Evolutionary conservation across 1,140 invertebrate species (phyloP).

Genomic region (Cydia splendana): DNA sequence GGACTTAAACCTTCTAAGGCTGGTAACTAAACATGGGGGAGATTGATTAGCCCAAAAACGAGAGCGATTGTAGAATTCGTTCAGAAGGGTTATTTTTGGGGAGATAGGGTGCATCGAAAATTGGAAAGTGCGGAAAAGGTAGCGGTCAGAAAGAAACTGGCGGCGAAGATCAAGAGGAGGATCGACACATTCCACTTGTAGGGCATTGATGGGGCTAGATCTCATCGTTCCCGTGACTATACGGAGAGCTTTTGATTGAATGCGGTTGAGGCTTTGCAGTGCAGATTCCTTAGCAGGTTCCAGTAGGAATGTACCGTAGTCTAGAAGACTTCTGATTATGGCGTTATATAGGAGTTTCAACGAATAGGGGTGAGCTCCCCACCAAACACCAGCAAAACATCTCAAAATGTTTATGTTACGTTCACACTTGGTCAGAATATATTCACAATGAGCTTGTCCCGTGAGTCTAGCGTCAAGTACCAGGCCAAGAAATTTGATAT

Average conservation of each 20-base stretch:
- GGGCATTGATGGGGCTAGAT: constrained; percentile 40
- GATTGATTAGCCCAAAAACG: too few relatives aligned
- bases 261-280: constrained; percentile 36
- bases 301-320: constrained; percentile 41
- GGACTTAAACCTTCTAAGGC: too few relatives aligned
- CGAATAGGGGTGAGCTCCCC: constrained; percentile 35
- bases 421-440: constrained; percentile 41
- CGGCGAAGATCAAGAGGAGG: too few relatives aligned
- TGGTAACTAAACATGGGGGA: too few relatives aligned
- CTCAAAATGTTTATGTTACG: constrained; percentile 38
- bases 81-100: too few relatives aligned
- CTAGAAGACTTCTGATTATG: constrained; percentile 41
- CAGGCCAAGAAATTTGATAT: too few relatives aligned
- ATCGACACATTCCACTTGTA: constrained; percentile 41
- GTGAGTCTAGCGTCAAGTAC: constrained; percentile 36
- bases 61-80: too few relatives aligned
- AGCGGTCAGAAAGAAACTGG: too few relatives aligned
- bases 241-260: constrained; percentile 39
- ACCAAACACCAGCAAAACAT: constrained; percentile 33
- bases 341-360: constrained; percentile 46
- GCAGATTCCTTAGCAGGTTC: constrained; percentile 28
- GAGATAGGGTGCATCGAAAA: too few relatives aligned
- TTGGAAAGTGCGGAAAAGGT: too few relatives aligned
- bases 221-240: constrained; percentile 42
- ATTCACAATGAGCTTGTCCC: constrained; percentile 36